Conservation (phyloP, 2,888 invertebrate genomes). For the Cheiracanthium punctorium region DNA sequence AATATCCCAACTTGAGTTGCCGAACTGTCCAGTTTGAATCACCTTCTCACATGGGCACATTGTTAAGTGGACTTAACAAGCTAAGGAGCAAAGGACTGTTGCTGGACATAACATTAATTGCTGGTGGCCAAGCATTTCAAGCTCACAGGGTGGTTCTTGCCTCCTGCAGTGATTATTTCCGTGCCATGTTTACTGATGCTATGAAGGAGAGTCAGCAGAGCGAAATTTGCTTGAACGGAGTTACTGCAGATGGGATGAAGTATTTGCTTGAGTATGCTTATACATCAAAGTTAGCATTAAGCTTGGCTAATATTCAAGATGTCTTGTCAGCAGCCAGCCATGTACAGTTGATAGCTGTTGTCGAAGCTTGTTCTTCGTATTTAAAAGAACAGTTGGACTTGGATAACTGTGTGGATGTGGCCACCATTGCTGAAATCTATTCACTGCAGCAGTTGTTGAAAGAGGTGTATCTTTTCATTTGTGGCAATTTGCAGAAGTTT, state of each 20-base stretch:
- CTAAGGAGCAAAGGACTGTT: conserved; percentile 81
- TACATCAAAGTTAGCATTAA: conserved; percentile 81
- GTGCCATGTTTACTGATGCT: conserved; percentile 85
- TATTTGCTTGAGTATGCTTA: conserved; percentile 83
- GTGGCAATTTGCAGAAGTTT: conserved; percentile 81
- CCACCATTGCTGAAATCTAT: conserved; percentile 83
- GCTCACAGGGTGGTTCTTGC: conserved; percentile 84
- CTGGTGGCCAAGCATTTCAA: conserved; percentile 81
- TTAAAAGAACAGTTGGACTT: conserved; percentile 82
- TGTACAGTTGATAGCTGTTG: conserved; percentile 82
- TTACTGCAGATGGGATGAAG: conserved; percentile 82
- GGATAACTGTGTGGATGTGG: conserved; percentile 84
- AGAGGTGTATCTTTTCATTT: conserved; percentile 82
- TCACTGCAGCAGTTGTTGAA: conserved; percentile 80
- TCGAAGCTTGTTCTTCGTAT: conserved; percentile 82
- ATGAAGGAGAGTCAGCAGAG: conserved; percentile 82
- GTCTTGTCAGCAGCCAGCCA: conserved; percentile 84
- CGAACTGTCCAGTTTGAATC: conserved; percentile 79
- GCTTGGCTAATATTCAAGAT: conserved; percentile 82
- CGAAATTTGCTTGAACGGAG: conserved; percentile 82
- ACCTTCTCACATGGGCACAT: conserved; percentile 79
- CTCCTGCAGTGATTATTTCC: conserved; percentile 85
- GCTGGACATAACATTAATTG: conserved; percentile 82
- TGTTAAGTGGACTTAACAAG: conserved; percentile 81
- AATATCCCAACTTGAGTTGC: conserved; percentile 12